Base-by-base conservation (phyloP, 2,888 invertebrate genomes). In the Nomada ruficornis region DNA sequence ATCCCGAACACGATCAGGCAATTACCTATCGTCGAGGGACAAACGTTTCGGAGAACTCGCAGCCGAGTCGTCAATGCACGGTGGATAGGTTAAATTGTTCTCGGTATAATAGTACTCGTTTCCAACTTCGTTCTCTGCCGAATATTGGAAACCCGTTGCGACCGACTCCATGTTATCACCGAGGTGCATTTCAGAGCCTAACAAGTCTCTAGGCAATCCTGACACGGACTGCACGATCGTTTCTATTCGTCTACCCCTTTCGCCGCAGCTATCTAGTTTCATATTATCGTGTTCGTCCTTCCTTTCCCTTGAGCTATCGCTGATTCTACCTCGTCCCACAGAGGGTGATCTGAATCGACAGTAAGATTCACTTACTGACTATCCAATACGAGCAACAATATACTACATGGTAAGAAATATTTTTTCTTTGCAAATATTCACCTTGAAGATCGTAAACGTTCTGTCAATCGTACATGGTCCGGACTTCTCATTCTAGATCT, bases 1-100 rank as follows among this genome's bases (percentile, higher is more conserved):
- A 50, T 55, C 26, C 18, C 11, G 26, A 63, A 68, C 63, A 72
- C 67, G 55, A 68, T 68, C 26, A 13, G 44, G 20, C 4, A 62
- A 68, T 82, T 86, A 93, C 90, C 96, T 93, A 85, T 96, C 95
- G 81, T 96, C 96, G 11, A 96, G 93, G 0, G 96, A 95, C 18
- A 95, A 91, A 72, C 96, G 93, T 90, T 95, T 95, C 0, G 96
- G 96, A 0, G 95, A 95, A 57, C 88, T 90, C 11, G 91, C 84
- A 3, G 89, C 68, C 5, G 90, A 84, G 68, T 93, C 93, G 23
- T 94, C 93, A 15, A 93, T 90, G 5, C 93, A 91, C 54, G 92
- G 93, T 20, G 94, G 94, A 85, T 94, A 94, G 10, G 94, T 94
- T 15, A 94, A 85, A 85, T 94, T 94, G 68, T 91, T 92, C 50